Conservation (phyloP, 2,888 invertebrate species). For the Crocallis elinguaria region DNA sequence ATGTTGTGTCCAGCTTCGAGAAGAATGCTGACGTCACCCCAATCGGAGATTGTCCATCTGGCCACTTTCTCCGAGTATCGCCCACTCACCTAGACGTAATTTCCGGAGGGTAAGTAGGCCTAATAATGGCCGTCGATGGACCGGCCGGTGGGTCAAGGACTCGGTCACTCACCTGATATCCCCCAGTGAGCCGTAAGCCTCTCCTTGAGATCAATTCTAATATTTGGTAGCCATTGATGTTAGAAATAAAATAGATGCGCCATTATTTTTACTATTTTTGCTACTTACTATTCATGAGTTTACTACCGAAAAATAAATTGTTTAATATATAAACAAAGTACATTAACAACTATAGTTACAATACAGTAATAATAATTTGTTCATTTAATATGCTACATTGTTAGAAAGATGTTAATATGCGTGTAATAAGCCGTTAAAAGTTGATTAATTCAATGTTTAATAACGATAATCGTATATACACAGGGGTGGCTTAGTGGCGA, state of each 20-base stretch:
- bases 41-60: slow-evolving; percentile 1
- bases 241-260: neutral
- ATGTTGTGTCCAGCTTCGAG: neutral
- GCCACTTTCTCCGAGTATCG: slow-evolving; percentile 32
- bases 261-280: neutral
- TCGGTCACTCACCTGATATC: slow-evolving; percentile 63
- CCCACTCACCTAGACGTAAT: slow-evolving; percentile 26
- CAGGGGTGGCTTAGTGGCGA: too few species aligned
- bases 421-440: too few species aligned
- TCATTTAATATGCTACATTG: too few species aligned
- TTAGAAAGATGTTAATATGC: too few species aligned
- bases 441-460: too few species aligned
- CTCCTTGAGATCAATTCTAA: slow-evolving; percentile 6
- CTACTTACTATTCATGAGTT: too few species aligned
- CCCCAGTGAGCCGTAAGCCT: slow-evolving; percentile 39
- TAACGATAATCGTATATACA: too few species aligned
- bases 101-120: slow-evolving; percentile 42
- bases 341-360: too few species aligned
- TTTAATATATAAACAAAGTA: too few species aligned
- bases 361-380: too few species aligned
- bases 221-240: slow-evolving; percentile 4
- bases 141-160: slow-evolving; percentile 67
- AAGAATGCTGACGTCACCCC: neutral
- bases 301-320: neutral
- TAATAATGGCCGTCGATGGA: slow-evolving; percentile 27